phyloP scores from a whole-genome alignment of 2,113 vertebrate genomes.

The Microtus montanus region DNA sequence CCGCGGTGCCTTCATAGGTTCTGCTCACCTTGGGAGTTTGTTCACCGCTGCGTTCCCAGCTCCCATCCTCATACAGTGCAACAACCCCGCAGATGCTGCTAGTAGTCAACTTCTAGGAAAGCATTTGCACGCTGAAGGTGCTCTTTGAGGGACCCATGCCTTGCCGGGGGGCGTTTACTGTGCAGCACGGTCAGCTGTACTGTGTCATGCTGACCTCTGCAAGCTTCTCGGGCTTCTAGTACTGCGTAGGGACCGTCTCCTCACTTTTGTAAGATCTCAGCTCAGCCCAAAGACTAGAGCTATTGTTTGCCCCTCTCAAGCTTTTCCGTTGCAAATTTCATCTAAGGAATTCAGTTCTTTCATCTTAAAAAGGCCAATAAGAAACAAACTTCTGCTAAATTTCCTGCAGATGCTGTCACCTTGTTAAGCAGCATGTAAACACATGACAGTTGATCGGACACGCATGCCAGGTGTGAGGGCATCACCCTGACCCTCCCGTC shows the following conservation, averaged over 20 bases:
- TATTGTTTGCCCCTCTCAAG: neutral
- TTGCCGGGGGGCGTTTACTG: neutral
- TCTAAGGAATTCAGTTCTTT: neutral
- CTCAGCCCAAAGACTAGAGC: neutral
- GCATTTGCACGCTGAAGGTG: neutral
- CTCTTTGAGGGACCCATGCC: neutral
- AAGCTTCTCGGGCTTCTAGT: neutral
- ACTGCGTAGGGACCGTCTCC: neutral
- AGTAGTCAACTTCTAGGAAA: neutral
- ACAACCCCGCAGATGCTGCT: neutral
- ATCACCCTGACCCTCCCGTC: neutral
- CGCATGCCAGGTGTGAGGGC: neutral
- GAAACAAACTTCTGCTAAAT: neutral
- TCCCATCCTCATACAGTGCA: neutral
- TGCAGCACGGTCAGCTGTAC: neutral
- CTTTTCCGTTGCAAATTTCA: neutral
- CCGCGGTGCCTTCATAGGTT: fast-evolving
- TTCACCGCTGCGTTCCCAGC: neutral
- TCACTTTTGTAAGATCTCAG: neutral
- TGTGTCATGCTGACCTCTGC: neutral
- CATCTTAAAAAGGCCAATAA: neutral
- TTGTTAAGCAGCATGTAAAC: neutral
- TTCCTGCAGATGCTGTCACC: neutral
- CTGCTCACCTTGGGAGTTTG: neutral
- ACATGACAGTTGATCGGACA: neutral